Evolutionary conservation across 2,888 invertebrate species (phyloP).

Genomic region (Nemotelus nigrinus): DNA sequence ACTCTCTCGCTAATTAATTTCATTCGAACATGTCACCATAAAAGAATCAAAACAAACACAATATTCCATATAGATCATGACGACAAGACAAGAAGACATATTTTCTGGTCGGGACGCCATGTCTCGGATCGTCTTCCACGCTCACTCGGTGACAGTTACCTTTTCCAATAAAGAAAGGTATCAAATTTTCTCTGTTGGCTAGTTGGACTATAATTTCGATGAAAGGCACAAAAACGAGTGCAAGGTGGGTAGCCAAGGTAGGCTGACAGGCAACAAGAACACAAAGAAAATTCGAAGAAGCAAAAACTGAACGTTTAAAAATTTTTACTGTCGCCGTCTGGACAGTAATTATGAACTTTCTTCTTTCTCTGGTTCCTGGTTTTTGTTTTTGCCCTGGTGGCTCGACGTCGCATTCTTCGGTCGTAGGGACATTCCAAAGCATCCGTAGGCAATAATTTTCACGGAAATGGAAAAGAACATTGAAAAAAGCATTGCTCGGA

Average conservation of each 20-base stretch:
- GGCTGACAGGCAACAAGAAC: no score
- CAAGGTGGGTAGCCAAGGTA: no score
- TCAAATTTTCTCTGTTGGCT: slow-evolving; percentile 22
- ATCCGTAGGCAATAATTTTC: slow-evolving; percentile 34
- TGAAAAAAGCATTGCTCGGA: no score
- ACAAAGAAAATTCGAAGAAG: slow-evolving; percentile 19
- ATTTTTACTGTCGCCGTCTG: slow-evolving; percentile 41
- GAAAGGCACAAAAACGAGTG: no score
- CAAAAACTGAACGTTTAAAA: slow-evolving; percentile 22
- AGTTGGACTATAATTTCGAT: background rate
- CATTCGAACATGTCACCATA: slow-evolving; percentile 19
- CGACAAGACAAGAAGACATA: slow-evolving; percentile 18
- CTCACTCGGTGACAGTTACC: slow-evolving; percentile 15
- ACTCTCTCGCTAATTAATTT: slow-evolving; percentile 36
- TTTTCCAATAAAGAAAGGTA: slow-evolving; percentile 25
- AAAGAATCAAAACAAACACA: slow-evolving; percentile 31
- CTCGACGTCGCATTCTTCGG: background rate
- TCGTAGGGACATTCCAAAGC: slow-evolving; percentile 9
- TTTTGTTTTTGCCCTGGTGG: background rate
- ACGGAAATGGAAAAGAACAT: slow-evolving; percentile 16
- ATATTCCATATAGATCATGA: slow-evolving; percentile 43
- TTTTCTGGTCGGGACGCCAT: slow-evolving; percentile 33
- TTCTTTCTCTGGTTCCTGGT: slow-evolving; percentile 23
- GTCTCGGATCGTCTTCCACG: background rate
- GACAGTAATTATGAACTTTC: slow-evolving; percentile 35